Conservation (phyloP, 2,113 vertebrate genomes). For the Cebus imitator region DNA sequence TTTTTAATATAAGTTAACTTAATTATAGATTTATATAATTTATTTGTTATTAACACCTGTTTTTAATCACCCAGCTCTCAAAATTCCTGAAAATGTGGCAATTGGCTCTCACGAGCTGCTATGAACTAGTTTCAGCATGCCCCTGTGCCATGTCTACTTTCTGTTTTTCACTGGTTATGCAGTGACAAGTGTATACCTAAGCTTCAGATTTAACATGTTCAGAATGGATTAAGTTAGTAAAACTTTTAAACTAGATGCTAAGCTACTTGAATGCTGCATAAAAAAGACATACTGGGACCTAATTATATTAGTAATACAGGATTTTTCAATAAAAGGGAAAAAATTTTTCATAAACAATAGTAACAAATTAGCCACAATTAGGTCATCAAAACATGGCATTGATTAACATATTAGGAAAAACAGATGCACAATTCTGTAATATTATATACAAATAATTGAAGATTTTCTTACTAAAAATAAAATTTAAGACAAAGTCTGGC, state of each 20-base stretch:
- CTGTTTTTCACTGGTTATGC: neutral
- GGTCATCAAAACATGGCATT: neutral
- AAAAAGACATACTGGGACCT: neutral
- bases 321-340: neutral
- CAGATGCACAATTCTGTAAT: neutral
- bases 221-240: neutral
- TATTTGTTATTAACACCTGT: neutral
- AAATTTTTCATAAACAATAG: neutral
- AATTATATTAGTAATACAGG: neutral
- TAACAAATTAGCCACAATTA: neutral
- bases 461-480: neutral
- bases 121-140: neutral
- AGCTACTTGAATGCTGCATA: neutral
- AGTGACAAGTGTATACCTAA: too few species aligned
- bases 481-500: neutral
- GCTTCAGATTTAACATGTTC: neutral
- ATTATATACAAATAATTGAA: neutral
- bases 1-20: neutral
- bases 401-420: neutral
- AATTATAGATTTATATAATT: neutral
- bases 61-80: neutral
- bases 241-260: neutral
- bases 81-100: neutral
- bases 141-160: neutral
- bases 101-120: neutral